Evolutionary conservation across 2,797 vertebrate species (phyloP).

Genomic region (Myiotriccus ornatus): DNA sequence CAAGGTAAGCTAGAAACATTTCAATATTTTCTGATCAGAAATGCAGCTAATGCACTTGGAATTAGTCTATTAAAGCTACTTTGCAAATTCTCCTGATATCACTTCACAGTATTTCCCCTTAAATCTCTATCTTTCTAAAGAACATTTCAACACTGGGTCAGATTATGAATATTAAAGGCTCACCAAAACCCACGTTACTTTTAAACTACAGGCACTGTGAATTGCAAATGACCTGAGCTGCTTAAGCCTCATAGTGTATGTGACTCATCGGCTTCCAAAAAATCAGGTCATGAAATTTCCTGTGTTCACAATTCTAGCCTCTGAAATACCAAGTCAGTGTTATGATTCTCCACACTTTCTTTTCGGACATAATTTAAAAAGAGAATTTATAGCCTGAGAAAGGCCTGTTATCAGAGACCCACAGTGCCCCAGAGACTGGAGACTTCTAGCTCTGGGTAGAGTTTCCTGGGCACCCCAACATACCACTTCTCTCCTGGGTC

Average conservation of each 20-base stretch:
- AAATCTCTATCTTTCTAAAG: constrained; percentile 63
- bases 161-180: constrained; percentile 73
- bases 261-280: constrained; percentile 47
- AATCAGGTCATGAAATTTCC: constrained; percentile 36
- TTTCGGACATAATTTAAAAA: background rate
- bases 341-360: background rate
- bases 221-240: constrained; percentile 58
- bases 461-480: accelerated
- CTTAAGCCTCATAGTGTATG: constrained; percentile 22
- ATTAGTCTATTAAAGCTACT: constrained; percentile 60
- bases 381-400: background rate
- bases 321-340: background rate
- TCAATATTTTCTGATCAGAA: constrained; percentile 55
- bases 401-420: background rate
- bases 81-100: constrained; percentile 68
- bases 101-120: constrained; percentile 63
- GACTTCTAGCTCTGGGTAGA: accelerated
- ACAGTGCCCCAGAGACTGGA: background rate
- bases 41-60: constrained; percentile 53
- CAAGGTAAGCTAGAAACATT: constrained; percentile 23
- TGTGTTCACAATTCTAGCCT: background rate
- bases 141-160: constrained; percentile 71
- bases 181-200: constrained; percentile 67
- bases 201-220: constrained; percentile 41
- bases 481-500: background rate